Evolutionary conservation across 1,140 invertebrate species (phyloP), one percentile per base, ranked within the genome.

Genomic region (Zelostemma sp.): DNA sequence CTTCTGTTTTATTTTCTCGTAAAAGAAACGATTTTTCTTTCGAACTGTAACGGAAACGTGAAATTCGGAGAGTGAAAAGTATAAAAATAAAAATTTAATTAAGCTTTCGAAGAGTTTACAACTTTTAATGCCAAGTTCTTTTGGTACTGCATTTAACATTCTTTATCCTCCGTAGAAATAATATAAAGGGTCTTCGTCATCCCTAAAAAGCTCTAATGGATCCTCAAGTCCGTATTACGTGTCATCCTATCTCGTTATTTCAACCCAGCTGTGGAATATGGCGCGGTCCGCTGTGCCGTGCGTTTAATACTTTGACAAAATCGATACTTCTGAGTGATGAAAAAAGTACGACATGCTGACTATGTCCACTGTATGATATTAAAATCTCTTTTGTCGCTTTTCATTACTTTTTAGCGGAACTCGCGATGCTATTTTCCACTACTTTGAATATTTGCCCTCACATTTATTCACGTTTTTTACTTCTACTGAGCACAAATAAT

Each of bases 171-270:
- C 11, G 1, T 33, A 1, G 9, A 18, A 8, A 16, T 41, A 6
- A 28, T 41, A 41, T 41, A 12, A 54, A 49, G 41, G 35, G 12
- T 40, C 11, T 18, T 41, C 14, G 50, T 41, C 50, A 28, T 40
- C 16, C 12, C 19, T 18, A 4, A 41, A 51, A 21, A 43, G 12
- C 16, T 41, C 35, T 54, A 54, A 54, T 54, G 21, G 35, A 40
- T 25, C 38, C 38, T 54, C 16, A 54, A 54, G 15, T 41, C 16
- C 50, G n/a, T 54, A 41, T 25, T 25, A 41, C 38, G 17, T 28
- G 33, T 41, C 38, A 54, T 31, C 41, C 41, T 15, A 14, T 14
- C 50, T 55, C 41, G 51, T 55, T 55, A 55, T 43, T 55, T 55
- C 41, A 6, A 35, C 4, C 28, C 28, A 14, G 12, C 25, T 46